Percentiles rank a stretch among this genome's conserved stretches.
phyloP scores from a whole-genome alignment of 2,888 invertebrate genomes.

The Exephanes ischioxanthus region DNA sequence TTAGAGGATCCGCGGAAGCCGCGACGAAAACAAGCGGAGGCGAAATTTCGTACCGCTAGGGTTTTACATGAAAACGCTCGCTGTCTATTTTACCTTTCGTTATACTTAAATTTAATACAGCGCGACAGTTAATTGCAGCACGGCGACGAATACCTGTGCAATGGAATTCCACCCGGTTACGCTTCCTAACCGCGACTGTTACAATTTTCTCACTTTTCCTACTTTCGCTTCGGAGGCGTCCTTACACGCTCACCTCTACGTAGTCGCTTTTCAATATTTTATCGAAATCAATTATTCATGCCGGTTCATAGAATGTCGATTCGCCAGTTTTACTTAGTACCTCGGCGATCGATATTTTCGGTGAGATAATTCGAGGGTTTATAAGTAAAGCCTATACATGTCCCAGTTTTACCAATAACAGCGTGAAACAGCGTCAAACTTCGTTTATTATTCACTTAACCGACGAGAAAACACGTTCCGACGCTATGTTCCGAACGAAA shows the following conservation, averaged over 20 bases:
- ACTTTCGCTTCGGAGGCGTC: slow-evolving; percentile 55
- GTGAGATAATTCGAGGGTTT: slow-evolving; percentile 11
- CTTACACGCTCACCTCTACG: slow-evolving; percentile 37
- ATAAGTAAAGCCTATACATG: slow-evolving; percentile 5
- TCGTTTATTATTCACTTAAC: not conserved
- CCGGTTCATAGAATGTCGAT: slow-evolving; percentile 38
- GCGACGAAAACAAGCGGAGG: slow-evolving; percentile 40
- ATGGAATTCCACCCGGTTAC: slow-evolving; percentile 45
- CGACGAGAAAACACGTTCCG: not conserved
- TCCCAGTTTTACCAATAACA: not conserved
- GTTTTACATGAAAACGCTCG: not conserved
- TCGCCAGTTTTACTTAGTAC: slow-evolving; percentile 1
- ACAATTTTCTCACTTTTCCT: slow-evolving; percentile 57
- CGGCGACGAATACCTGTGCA: slow-evolving; percentile 12
- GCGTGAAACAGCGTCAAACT: not conserved
- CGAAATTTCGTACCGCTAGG: not conserved
- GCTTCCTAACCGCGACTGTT: slow-evolving; percentile 50
- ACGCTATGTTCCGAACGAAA: not conserved
- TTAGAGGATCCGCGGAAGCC: slow-evolving; percentile 41
- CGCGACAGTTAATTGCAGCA: slow-evolving; percentile 14
- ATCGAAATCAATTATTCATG: slow-evolving; percentile 29
- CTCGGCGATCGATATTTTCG: slow-evolving; percentile 47
- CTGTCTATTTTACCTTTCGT: not conserved
- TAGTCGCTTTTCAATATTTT: slow-evolving; percentile 26
- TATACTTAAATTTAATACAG: not conserved